These are phyloP conservation scores for Brachypodius melanocephalos DNA, from an alignment of 2,113 vertebrate species.

Conservation along the genomic window DNA sequence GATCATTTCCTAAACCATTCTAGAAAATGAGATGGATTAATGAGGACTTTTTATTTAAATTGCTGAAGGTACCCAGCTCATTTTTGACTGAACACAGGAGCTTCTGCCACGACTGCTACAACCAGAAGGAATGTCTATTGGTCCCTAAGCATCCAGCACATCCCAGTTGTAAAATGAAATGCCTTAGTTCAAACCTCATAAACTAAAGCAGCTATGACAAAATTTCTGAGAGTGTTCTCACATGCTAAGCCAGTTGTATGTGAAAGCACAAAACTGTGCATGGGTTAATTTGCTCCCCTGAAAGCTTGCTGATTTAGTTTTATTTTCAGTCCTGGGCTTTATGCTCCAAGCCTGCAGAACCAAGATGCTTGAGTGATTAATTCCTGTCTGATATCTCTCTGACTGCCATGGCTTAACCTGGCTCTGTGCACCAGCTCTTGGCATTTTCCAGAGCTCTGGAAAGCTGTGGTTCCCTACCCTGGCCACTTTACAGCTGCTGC, in stretches of 20 bases:
- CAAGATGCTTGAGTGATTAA: neutral
- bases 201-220: neutral
- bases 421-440: neutral
- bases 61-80: neutral
- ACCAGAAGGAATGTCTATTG: neutral
- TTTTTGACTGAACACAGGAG: slow-evolving; percentile 5
- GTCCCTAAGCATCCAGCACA: neutral
- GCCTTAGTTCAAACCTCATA: neutral
- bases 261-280: neutral
- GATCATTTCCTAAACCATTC: slow-evolving; percentile 53
- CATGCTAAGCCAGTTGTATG: neutral
- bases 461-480: neutral
- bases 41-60: slow-evolving; percentile 55
- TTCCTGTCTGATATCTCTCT: neutral
- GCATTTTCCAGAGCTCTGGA: neutral
- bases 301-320: neutral
- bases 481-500: neutral
- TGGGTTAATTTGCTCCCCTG: neutral
- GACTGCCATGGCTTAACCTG: neutral
- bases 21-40: slow-evolving; percentile 58
- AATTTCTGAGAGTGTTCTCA: neutral
- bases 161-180: neutral
- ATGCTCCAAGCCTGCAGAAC: neutral
- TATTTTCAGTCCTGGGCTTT: neutral
- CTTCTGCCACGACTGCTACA: neutral